These are phyloP conservation scores for Geothlypis trichas DNA, from an alignment of 2,113 vertebrate species.

Conservation along the genomic window DNA sequence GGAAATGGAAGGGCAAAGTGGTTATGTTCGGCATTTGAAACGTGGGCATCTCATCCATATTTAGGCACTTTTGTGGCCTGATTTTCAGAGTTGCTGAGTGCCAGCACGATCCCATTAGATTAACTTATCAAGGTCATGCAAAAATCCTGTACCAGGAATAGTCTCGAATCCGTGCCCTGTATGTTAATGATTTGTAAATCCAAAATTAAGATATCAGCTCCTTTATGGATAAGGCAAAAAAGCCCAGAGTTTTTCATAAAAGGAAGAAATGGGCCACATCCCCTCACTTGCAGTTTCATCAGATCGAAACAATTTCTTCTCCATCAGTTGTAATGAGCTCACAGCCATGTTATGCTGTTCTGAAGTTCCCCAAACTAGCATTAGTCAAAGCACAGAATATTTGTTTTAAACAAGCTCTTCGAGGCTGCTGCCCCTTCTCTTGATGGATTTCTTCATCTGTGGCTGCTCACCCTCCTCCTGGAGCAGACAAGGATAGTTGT, in stretches of 20 bases:
- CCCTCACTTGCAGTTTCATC: background rate
- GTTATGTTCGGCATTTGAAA: background rate
- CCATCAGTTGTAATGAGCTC: background rate
- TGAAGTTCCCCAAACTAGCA: background rate
- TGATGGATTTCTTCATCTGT: background rate
- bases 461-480: background rate
- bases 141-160: conserved; percentile 10
- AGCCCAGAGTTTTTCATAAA: background rate
- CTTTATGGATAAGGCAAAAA: background rate
- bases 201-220: background rate
- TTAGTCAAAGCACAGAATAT: background rate
- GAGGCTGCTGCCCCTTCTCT: background rate
- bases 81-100: conserved; percentile 17
- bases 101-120: conserved; percentile 1
- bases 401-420: background rate
- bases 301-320: background rate
- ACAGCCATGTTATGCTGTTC: background rate
- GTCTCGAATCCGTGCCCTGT: background rate
- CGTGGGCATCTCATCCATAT: conserved; percentile 1
- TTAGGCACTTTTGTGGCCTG: background rate
- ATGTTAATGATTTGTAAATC: background rate
- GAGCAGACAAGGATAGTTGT: background rate
- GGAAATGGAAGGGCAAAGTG: conserved; percentile 19
- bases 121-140: conserved; percentile 31
- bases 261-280: background rate